Evolutionary conservation across 2,113 vertebrate species (phyloP).

Genomic region (Burhinus bistriatus): DNA sequence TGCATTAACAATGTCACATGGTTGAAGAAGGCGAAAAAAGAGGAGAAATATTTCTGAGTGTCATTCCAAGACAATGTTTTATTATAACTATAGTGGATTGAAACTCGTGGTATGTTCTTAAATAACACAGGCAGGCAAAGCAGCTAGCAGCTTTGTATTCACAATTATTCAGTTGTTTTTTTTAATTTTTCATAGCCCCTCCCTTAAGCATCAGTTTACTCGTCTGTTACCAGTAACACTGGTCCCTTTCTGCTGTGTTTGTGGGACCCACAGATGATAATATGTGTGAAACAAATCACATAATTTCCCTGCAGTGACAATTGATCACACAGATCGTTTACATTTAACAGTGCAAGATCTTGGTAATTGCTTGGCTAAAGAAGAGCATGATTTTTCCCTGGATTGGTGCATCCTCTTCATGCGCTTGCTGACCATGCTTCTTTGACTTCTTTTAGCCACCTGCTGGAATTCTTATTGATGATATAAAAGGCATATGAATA

Average conservation of each 20-base stretch:
- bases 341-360: not conserved
- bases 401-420: not conserved
- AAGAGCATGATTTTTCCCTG: not conserved
- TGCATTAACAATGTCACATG: not conserved
- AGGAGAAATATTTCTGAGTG: not conserved
- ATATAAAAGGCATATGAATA: not conserved
- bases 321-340: not conserved
- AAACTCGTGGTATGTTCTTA: not conserved
- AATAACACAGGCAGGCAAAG: constrained; percentile 8
- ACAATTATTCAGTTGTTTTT: not conserved
- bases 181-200: not conserved
- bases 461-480: not conserved
- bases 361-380: not conserved
- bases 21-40: not conserved
- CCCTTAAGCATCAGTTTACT: not conserved
- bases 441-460: not conserved
- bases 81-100: constrained; percentile 20
- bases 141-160: not conserved
- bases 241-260: not conserved
- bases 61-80: constrained; percentile 24
- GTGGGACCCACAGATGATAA: not conserved
- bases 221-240: not conserved
- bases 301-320: not conserved
- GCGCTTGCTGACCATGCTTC: not conserved
- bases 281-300: not conserved